These are phyloP conservation scores for Drymodes brunneopygia DNA, from an alignment of 2,113 vertebrate genomes.

Conservation along the genomic window DNA sequence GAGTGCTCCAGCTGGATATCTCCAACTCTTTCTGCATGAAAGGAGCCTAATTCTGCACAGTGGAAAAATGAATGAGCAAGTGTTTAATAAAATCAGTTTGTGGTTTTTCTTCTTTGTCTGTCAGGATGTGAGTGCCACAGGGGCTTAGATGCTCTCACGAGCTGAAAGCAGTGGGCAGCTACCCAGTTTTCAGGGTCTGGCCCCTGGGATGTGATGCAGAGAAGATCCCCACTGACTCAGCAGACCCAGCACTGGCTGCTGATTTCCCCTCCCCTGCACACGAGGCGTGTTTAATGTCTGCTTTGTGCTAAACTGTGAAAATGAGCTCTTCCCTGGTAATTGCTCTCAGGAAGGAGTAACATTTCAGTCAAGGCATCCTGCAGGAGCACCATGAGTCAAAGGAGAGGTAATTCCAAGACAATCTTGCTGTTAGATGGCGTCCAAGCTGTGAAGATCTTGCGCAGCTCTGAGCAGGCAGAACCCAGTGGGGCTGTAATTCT, in stretches of 20 bases:
- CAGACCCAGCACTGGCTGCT: background rate
- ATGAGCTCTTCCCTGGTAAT: background rate
- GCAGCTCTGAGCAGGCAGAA: background rate
- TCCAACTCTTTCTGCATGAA: background rate
- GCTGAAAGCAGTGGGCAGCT: background rate
- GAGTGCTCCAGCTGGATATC: background rate
- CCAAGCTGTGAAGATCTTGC: background rate
- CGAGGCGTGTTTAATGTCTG: background rate
- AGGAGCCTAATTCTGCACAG: background rate
- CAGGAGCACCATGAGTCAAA: slow-evolving; percentile 34
- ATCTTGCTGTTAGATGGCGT: background rate
- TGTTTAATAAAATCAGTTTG: background rate
- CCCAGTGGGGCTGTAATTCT: background rate
- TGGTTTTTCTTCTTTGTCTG: background rate
- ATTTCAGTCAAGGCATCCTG: background rate
- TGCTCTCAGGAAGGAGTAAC: background rate
- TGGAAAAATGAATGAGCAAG: background rate
- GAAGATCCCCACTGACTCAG: background rate
- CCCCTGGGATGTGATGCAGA: background rate
- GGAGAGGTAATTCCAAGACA: slow-evolving; percentile 13
- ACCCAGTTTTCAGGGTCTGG: background rate
- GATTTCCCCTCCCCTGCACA: background rate
- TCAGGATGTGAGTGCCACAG: background rate
- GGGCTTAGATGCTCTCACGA: background rate
- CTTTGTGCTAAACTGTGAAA: background rate